Base-by-base conservation (phyloP, 1,140 invertebrate species). In the Cecropterus lyciades region DNA sequence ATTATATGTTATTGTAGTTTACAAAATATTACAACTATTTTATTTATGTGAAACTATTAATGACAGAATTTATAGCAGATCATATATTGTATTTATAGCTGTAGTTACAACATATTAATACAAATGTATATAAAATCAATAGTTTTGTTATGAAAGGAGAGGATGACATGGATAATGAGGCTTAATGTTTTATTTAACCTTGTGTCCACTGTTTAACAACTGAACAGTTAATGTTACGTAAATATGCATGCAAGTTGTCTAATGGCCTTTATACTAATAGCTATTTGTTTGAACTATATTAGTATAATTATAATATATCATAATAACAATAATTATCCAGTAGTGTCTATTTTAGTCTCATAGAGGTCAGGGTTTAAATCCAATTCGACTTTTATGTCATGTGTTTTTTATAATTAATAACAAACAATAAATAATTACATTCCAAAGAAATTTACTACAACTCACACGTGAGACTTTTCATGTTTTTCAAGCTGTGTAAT, bases 161-260 rank as follows among this genome's bases (percentile, higher is more conserved):
- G 27, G 27, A 37, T 37, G 33, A 37, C 33, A 37, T n/a, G 33
- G 33, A 37, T 37, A 37, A 37, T 37, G 11, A 37, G 33, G 33
- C 33, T n/a, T 37, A 37, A 37, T 37, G 33, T 37, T 37, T 10
- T 37, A 37, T 37, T 37, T 37, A 37, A n/a, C 33, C 33, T 43
- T 43, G 40, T 43, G 40, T 14, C 40, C 40, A 43, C 2, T 43
- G 11, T 43, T 43, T 43, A 43, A 43, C 40, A 73, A 73, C 74
- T 51, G 33, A 48, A 33, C 30, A 33, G 37, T 37, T 60, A 70
- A 66, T 77, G 72, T 81, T 79, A 81, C 79, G 73, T 83, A 78
- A 83, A 83, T 75, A 80, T 69, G 40, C n/a, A 43, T 43, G n/a
- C 48, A 63, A 53, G 40, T 70, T 30, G 43, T 20, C 40, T 43